These are phyloP conservation scores for Semotilus atromaculatus DNA, from an alignment of 2,797 vertebrate genomes.

Conservation along the genomic window DNA sequence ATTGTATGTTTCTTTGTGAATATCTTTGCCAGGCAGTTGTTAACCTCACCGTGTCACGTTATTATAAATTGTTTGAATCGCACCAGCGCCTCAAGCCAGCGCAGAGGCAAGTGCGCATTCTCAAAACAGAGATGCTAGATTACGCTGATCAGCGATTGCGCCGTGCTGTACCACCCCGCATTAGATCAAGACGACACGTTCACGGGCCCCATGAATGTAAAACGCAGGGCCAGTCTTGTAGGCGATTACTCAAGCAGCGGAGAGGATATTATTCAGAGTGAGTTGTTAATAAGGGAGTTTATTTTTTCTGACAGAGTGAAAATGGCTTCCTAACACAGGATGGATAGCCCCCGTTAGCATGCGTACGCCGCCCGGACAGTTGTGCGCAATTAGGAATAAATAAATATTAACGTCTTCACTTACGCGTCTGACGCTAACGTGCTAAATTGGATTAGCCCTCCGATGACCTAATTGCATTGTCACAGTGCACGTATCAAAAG, in stretches of 20 bases:
- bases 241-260: slow-evolving; percentile 56
- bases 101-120: slow-evolving; percentile 9
- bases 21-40: slow-evolving; percentile 47
- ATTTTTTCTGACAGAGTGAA: slow-evolving; percentile 65
- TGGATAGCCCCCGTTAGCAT: slow-evolving; percentile 61
- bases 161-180: slow-evolving; percentile 32
- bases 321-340: slow-evolving; percentile 63
- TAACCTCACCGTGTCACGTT: slow-evolving; percentile 51
- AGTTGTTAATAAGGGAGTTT: slow-evolving; percentile 66
- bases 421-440: slow-evolving; percentile 58
- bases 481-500: slow-evolving; percentile 53
- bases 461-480: slow-evolving; percentile 61
- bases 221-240: slow-evolving; percentile 48
- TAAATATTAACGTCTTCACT: slow-evolving; percentile 67
- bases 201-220: slow-evolving; percentile 53
- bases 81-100: slow-evolving; percentile 35
- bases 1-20: slow-evolving; percentile 63
- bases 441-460: slow-evolving; percentile 61
- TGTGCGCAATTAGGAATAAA: slow-evolving; percentile 64
- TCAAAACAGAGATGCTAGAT: slow-evolving; percentile 22
- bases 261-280: slow-evolving; percentile 59
- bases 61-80: slow-evolving; percentile 48
- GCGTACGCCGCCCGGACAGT: slow-evolving; percentile 56
- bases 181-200: slow-evolving; percentile 56
- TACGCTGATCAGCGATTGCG: slow-evolving; percentile 46